Conservation (phyloP, 2,888 invertebrate genomes). For the Argyresthia goedartella region DNA sequence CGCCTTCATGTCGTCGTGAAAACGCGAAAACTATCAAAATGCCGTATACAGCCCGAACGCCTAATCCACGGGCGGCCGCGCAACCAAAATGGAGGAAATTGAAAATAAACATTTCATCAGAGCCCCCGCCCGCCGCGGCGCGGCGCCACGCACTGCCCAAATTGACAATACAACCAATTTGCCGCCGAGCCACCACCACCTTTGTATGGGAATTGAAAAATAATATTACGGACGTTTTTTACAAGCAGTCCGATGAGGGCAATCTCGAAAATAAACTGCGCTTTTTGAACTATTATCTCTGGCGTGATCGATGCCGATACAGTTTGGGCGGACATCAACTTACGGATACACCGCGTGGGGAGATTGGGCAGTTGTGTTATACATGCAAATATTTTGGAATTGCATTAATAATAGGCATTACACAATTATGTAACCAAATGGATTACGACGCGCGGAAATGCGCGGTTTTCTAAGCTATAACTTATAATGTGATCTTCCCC, state of each 20-base stretch:
- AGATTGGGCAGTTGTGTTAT: no score
- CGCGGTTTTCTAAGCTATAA: no score
- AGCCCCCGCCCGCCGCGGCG: conserved; percentile 60
- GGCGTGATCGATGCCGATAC: conserved; percentile 5
- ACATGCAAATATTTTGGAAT: no score
- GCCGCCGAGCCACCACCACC: conserved; percentile 63
- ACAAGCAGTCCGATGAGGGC: conserved; percentile 41
- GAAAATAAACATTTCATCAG: conserved; percentile 71
- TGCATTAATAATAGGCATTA: no score
- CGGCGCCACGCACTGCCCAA: conserved; percentile 68
- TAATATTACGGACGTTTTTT: conserved; percentile 64
- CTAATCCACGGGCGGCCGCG: conserved; percentile 60
- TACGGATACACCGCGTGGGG: no score
- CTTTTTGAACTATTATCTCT: conserved; percentile 24
- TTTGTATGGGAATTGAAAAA: conserved; percentile 71
- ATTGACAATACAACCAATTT: conserved; percentile 72
- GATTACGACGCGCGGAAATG: no score
- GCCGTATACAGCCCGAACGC: conserved; percentile 10
- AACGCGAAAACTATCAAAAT: no score
- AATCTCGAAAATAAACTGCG: conserved; percentile 63
- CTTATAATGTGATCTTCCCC: no score
- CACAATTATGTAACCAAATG: no score
- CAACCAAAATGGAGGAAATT: conserved; percentile 65
- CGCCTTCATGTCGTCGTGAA: no score
- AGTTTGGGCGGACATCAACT: neutral